These are phyloP conservation scores for Pseudococcus jackbeardsleyi DNA, from an alignment of 2,888 invertebrate genomes.

Conservation along the genomic window DNA sequence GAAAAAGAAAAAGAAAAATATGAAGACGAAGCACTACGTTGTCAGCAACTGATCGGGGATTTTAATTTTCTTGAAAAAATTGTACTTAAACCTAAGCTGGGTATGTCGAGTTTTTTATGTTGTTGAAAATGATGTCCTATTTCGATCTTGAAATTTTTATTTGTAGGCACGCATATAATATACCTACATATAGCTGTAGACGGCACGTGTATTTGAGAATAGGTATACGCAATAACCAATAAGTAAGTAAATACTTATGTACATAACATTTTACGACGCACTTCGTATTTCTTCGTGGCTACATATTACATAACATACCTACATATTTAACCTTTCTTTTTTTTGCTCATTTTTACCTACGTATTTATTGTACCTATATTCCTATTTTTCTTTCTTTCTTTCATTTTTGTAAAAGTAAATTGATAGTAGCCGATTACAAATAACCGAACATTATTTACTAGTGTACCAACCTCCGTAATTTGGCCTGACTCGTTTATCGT, in stretches of 20 bases:
- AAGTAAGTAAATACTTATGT: background rate
- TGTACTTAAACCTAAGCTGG: background rate
- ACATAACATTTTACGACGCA: background rate
- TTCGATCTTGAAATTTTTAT: background rate
- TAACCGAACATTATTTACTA: conserved; percentile 52
- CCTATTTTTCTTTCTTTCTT: background rate
- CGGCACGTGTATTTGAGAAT: background rate
- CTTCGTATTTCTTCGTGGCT: conserved; percentile 10
- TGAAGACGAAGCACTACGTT: background rate
- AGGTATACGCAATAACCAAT: background rate
- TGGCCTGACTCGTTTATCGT: conserved; percentile 99
- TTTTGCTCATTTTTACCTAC: background rate
- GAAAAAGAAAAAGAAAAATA: conserved; percentile 63
- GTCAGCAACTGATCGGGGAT: background rate
- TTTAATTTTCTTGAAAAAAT: background rate
- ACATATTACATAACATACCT: too few species aligned
- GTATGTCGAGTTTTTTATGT: background rate
- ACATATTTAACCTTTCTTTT: background rate
- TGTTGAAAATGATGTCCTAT: background rate
- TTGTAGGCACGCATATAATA: background rate
- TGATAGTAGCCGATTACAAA: background rate
- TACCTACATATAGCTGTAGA: background rate
- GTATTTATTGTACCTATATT: background rate
- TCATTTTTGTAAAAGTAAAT: background rate
- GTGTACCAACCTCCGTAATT: conserved; percentile 93